A percentile compares a stretch with the other conserved stretches of the same genome.
Conservation (phyloP, 2,113 vertebrate species). For the Egretta garzetta region DNA sequence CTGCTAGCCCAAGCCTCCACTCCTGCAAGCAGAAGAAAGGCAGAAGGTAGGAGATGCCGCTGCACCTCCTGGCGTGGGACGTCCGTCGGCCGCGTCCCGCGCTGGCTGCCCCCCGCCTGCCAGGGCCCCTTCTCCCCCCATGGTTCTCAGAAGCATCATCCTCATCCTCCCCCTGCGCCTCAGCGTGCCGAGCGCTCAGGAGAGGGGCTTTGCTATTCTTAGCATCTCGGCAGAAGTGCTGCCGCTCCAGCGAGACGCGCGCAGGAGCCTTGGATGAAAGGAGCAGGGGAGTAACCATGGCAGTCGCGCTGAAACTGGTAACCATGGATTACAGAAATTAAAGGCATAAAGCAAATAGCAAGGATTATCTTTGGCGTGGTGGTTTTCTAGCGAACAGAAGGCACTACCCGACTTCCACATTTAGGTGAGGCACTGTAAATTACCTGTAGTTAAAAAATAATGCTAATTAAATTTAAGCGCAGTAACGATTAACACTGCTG, state of each 20-base stretch:
- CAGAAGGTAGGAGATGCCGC: not conserved
- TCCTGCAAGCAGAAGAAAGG: not conserved
- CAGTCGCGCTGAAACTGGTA: not conserved
- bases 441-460: constrained; percentile 53
- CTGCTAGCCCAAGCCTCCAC: not conserved
- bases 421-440: constrained; percentile 38
- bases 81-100: not conserved
- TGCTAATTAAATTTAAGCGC: constrained; percentile 46
- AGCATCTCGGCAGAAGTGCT: not conserved
- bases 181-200: not conserved
- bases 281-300: constrained; percentile 36
- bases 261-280: not conserved
- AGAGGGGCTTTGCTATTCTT: not conserved
- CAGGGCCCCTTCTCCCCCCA: not conserved
- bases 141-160: not conserved
- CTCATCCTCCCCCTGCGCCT: not conserved
- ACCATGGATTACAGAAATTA: not conserved
- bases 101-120: accelerated
- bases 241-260: not conserved
- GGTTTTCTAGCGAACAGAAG: not conserved
- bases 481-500: constrained; percentile 17
- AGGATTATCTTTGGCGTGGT: not conserved
- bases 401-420: not conserved
- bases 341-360: not conserved
- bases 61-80: accelerated